Conservation (phyloP, 2,888 invertebrate genomes). For the Drosophila cognata region DNA sequence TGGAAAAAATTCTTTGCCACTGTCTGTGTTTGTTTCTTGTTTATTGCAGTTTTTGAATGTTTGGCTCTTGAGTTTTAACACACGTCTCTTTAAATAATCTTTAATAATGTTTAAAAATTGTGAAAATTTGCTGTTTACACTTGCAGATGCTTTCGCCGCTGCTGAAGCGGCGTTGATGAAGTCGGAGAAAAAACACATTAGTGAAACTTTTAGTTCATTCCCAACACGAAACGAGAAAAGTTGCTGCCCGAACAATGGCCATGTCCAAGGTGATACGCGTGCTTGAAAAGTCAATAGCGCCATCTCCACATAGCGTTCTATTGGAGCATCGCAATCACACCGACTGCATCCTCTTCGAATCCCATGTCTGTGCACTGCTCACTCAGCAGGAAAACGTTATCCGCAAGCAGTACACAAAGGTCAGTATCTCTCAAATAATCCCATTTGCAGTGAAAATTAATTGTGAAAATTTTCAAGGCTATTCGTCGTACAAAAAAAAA, state of each 20-base stretch:
- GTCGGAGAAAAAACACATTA: slow-evolving; percentile 27
- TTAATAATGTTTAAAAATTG: slow-evolving; percentile 20
- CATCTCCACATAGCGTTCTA: slow-evolving; percentile 95
- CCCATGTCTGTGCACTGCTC: slow-evolving; percentile 92
- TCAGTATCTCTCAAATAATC: slow-evolving; percentile 80
- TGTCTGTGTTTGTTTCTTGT: slow-evolving; percentile 40
- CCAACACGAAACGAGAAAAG: slow-evolving; percentile 11
- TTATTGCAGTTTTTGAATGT: slow-evolving; percentile 45
- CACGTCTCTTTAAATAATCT: slow-evolving; percentile 30
- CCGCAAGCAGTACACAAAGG: slow-evolving; percentile 94
- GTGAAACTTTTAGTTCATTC: slow-evolving; percentile 37
- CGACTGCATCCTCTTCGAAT: slow-evolving; percentile 95
- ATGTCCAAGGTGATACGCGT: slow-evolving; percentile 97
- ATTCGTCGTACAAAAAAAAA: background rate
- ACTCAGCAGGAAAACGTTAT: slow-evolving; percentile 93
- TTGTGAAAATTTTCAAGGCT: background rate
- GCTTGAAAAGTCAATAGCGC: slow-evolving; percentile 93
- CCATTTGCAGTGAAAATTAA: no score
- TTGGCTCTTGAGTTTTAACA: slow-evolving; percentile 42
- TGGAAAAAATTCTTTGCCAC: slow-evolving; percentile 38
- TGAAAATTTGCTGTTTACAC: slow-evolving; percentile 27
- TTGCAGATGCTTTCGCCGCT: slow-evolving; percentile 64
- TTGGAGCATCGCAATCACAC: slow-evolving; percentile 95
- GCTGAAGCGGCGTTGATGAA: slow-evolving; percentile 45
- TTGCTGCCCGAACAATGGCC: slow-evolving; percentile 88